These are phyloP conservation scores for Diplodus puntazzo DNA, from an alignment of 2,797 vertebrate species.

Conservation along the genomic window DNA sequence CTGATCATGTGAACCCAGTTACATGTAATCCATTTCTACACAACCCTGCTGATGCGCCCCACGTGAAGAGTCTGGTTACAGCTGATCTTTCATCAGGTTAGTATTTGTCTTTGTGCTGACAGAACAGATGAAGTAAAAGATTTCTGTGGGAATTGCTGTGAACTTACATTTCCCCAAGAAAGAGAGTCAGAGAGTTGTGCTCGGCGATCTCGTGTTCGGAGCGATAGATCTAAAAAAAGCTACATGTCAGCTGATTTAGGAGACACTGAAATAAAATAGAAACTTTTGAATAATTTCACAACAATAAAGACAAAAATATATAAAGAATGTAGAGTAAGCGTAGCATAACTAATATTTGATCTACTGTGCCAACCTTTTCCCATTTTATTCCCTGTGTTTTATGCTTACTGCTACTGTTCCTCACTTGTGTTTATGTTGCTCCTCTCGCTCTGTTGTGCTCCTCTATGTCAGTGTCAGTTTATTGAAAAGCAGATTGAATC, in stretches of 20 bases:
- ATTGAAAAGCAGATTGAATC: conserved; percentile 20
- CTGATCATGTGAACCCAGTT: too few relatives aligned
- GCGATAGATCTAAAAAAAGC: background rate
- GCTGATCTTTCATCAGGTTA: background rate
- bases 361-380: background rate
- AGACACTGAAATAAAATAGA: background rate
- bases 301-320: background rate
- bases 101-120: too few relatives aligned
- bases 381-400: background rate
- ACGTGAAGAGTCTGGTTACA: background rate
- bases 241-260: background rate
- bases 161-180: background rate
- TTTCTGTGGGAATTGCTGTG: background rate
- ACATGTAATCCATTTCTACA: too few relatives aligned
- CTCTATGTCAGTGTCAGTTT: conserved; percentile 3
- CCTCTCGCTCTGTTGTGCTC: background rate
- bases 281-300: background rate
- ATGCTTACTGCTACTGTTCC: background rate
- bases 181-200: too few relatives aligned
- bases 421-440: background rate
- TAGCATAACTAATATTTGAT: background rate
- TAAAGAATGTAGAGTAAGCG: background rate
- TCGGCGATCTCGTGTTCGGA: background rate
- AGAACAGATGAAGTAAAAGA: background rate
- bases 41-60: too few relatives aligned